Evolutionary conservation across 2,113 vertebrate genomes (phyloP), one percentile per base, ranked within the genome.

Genomic region (Nymphicus hollandicus): DNA sequence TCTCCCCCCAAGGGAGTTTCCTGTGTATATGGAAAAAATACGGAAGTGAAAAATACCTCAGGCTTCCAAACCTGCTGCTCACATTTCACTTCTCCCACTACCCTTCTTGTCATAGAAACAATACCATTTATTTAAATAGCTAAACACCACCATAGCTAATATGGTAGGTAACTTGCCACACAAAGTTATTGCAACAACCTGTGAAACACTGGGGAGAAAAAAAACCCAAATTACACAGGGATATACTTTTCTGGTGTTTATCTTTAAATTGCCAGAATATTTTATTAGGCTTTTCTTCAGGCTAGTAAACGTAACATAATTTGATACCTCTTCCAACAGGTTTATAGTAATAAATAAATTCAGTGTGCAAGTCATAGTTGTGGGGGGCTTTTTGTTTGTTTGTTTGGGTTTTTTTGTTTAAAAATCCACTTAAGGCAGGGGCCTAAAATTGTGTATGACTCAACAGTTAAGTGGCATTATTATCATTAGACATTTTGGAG

Each of bases 1-100:
- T 72, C 80, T 55, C 33, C 2, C 52, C 47, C 10, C 31, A 41
- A 43, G 90, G 92, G 95, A 96, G 56, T 94, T 97, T 96, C 90
- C 88, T 88, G 11, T 88, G 50, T 95, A 31, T 64, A 35, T 92
- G 88, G 81, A 94, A 95, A 97, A 96, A 96, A 96, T 92, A 90
- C 90, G 95, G 96, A 96, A 97, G 90, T 95, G 92, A 96, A 94
- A 96, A 93, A 64, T 76, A 95, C 93, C 83, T 97, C 73, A 14
- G 77, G n/a, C 88, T 92, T 92, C 88, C 86, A 96, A 87, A 95
- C 93, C 92, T 94, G 72, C 44, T 0, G 0, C 77, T 95, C 23
- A 25, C 28, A 3, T 93, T 94, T 96, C 86, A 93, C 88, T 96
- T 95, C 92, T 95, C 56, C 53, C 50, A 71, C 76, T 63, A 20